A percentile compares a stretch with the other conserved stretches of the same genome.
These are phyloP conservation scores for Peucedramus taeniatus DNA, from an alignment of 2,113 vertebrate species.

Conservation along the genomic window DNA sequence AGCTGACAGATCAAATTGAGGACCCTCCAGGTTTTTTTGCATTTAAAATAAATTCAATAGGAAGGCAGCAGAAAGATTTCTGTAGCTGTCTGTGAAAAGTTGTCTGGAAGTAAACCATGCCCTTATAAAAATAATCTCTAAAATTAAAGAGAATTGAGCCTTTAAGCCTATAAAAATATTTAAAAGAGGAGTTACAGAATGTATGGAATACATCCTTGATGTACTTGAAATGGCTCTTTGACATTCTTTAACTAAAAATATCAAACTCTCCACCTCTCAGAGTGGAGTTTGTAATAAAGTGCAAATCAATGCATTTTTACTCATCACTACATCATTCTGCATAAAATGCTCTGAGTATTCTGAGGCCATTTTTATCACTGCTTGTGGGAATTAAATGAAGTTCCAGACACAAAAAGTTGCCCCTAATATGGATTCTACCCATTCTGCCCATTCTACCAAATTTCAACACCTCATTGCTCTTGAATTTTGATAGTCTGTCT, in stretches of 20 bases:
- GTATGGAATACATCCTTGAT: neutral
- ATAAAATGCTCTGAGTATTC: neutral
- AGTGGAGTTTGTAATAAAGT: neutral
- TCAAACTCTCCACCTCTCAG: neutral
- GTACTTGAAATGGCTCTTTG: neutral
- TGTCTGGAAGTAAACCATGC: neutral
- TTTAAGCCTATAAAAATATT: neutral
- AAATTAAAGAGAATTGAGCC: neutral
- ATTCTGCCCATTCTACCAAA: neutral
- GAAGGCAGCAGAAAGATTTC: neutral
- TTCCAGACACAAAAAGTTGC: neutral
- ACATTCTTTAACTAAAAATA: neutral
- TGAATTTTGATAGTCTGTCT: neutral
- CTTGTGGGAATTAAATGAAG: neutral
- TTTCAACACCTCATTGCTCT: neutral
- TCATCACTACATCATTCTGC: neutral
- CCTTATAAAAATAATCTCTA: neutral
- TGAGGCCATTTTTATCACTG: neutral
- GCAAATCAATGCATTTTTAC: neutral
- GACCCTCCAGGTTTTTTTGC: neutral
- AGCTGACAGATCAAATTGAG: slow-evolving; percentile 7
- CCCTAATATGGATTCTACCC: neutral
- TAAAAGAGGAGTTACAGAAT: neutral
- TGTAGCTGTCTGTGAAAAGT: neutral
- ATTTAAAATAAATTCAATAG: neutral